Base-by-base conservation (phyloP, 1,140 invertebrate genomes). In the Danaus melanippus region DNA sequence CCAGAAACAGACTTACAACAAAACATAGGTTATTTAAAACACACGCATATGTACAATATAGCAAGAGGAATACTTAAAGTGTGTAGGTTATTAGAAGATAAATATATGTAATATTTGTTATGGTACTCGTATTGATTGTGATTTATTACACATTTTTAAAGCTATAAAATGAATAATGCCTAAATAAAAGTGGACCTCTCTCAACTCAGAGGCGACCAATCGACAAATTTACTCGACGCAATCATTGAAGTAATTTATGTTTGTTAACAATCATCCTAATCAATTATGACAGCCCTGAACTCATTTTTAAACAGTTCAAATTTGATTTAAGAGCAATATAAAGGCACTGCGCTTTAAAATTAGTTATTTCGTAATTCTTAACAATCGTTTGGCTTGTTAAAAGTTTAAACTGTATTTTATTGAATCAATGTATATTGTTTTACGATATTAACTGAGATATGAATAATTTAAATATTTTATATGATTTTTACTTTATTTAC, bases 161-260 rank as follows among this genome's bases (percentile, higher is more conserved):
- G 21, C 6, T 5, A 32, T 32, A 32, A 32, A 32, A 32, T 32
- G 21, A 32, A 32, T 32, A 32, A 32, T 32, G 21, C 21, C 21
- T 32, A 7, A 32, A 32, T 32, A 32, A 32, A 32, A 32, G 21
- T 32, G 21, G 21, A 4, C 21, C 21, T 32, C 21, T 32, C 21
- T 32, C 21, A 32, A 32, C 21, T 32, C 21, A 32, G 12, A 46
- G 44, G 42, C 32, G 44, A 10, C 47, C 21, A 42, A 39, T 44
- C 48, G 12, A 17, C 45, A 40, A 66, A 64, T 60, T 54, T 65
- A 62, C 60, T 55, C 53, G 53, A 54, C 46, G 59, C 47, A 64
- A 62, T 66, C 66, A 70, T 71, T 69, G 64, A 65, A 67, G 55
- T 67, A 68, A 70, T 68, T 69, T 64, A 66, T 64, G 60, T 56